These are phyloP conservation scores for Pomatostomus ruficeps DNA, from an alignment of 2,113 vertebrate genomes.

Conservation along the genomic window DNA sequence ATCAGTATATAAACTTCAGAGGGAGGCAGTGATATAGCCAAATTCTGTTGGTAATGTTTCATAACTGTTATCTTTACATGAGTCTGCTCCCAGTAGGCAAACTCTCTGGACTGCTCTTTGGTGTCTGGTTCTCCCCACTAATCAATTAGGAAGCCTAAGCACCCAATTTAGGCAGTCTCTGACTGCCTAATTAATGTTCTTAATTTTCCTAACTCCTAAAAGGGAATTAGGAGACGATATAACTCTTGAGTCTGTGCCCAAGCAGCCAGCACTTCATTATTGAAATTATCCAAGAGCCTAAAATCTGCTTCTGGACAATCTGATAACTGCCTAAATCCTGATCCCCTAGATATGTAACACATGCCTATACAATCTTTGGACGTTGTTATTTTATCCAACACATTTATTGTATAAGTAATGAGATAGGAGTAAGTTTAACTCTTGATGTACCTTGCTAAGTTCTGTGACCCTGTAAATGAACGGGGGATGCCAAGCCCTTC, in stretches of 20 bases:
- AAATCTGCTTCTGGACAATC: background rate
- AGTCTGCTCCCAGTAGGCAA: background rate
- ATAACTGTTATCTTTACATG: background rate
- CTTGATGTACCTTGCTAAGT: background rate
- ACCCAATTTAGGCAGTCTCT: background rate
- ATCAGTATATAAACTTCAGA: background rate
- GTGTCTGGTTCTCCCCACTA: background rate
- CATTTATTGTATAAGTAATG: background rate
- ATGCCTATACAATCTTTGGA: background rate
- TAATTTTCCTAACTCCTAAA: slow-evolving; percentile 9
- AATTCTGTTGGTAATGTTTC: background rate
- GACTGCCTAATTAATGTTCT: slow-evolving; percentile 1
- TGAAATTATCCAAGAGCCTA: background rate
- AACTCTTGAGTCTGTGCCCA: background rate
- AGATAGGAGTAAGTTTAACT: background rate
- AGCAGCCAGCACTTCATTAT: background rate
- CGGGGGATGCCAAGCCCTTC: background rate
- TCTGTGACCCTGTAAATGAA: background rate
- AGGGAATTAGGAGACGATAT: slow-evolving; percentile 4
- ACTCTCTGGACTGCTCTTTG: background rate
- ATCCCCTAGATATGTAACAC: background rate
- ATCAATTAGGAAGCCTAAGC: slow-evolving; percentile 9
- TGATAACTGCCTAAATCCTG: background rate
- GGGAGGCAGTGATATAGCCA: background rate
- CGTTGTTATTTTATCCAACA: background rate